These are phyloP conservation scores for Omphaloscelis lunosa DNA, from an alignment of 2,888 invertebrate genomes.

Conservation along the genomic window DNA sequence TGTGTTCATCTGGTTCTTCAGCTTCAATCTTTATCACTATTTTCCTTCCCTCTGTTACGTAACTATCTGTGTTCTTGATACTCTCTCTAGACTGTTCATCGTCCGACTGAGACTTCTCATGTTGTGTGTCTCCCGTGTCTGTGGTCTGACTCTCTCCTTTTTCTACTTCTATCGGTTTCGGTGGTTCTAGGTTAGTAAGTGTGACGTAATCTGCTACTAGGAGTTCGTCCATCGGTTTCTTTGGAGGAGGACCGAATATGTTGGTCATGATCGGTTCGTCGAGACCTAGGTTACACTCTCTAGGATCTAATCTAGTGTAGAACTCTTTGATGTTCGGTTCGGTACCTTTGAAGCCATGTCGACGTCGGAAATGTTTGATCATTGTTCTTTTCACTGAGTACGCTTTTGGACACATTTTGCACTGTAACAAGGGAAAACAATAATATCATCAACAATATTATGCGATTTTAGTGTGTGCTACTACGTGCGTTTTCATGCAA, in stretches of 20 bases:
- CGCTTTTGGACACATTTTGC: constrained; percentile 87
- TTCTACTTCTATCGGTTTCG: neutral
- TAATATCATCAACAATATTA: neutral
- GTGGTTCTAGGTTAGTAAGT: constrained; percentile 62
- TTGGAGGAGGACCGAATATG: constrained; percentile 84
- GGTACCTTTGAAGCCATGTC: constrained; percentile 80
- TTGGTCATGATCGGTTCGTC: constrained; percentile 82
- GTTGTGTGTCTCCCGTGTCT: constrained; percentile 30
- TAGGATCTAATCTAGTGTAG: constrained; percentile 81
- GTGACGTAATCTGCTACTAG: constrained; percentile 78
- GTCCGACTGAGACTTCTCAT: constrained; percentile 37
- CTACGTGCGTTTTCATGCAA: neutral
- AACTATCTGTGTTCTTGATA: constrained; percentile 48
- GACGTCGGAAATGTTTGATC: constrained; percentile 85
- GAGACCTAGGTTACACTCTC: constrained; percentile 83
- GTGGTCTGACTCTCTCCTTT: constrained; percentile 15
- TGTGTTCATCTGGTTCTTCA: constrained; percentile 60
- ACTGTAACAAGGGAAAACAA: constrained; percentile 77
- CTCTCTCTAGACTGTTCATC: constrained; percentile 45
- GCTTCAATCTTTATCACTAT: constrained; percentile 60
- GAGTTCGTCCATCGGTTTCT: constrained; percentile 71
- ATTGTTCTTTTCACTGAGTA: constrained; percentile 87
- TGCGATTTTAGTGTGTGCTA: neutral
- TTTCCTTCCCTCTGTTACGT: constrained; percentile 41
- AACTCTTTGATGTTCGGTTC: constrained; percentile 77